phyloP scores from a whole-genome alignment of 2,888 invertebrate species.

The Oithona nana region DNA sequence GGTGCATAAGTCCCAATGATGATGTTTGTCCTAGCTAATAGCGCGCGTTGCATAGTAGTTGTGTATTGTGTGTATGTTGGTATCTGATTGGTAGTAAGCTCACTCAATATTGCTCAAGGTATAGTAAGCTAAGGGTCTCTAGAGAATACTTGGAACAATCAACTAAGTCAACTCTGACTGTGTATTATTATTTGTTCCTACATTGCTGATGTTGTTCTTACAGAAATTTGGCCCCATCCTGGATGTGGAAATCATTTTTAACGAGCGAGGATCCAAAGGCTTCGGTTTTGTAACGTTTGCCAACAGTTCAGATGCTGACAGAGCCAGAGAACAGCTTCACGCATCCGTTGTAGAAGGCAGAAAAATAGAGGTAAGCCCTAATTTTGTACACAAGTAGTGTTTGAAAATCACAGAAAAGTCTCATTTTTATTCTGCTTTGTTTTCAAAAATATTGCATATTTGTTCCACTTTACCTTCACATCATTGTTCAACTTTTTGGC shows the following conservation, averaged over 20 bases:
- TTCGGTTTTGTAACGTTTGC: constrained; percentile 99
- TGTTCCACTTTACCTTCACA: constrained; percentile 1
- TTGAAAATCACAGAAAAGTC: no score
- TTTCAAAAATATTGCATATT: no score
- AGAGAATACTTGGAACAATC: neutral
- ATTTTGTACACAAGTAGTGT: no score
- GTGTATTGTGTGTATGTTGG: no score
- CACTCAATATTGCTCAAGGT: neutral
- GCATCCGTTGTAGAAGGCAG: constrained; percentile 99
- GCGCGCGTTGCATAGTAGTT: no score
- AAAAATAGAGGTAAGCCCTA: constrained; percentile 99
- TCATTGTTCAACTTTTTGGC: constrained; percentile 18
- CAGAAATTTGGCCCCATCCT: constrained; percentile 97
- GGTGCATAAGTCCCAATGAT: neutral
- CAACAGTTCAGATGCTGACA: constrained; percentile 99
- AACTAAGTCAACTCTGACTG: neutral
- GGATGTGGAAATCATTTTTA: constrained; percentile 99
- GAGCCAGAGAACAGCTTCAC: constrained; percentile 99
- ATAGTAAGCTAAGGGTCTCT: neutral
- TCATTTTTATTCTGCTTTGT: no score
- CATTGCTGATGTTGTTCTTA: no score
- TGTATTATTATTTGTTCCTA: neutral
- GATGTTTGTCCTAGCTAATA: constrained; percentile 19
- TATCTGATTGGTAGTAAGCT: no score
- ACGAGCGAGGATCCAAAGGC: constrained; percentile 99